Conservation (phyloP, 2,888 invertebrate genomes). For the Meteorus cinctellus region DNA sequence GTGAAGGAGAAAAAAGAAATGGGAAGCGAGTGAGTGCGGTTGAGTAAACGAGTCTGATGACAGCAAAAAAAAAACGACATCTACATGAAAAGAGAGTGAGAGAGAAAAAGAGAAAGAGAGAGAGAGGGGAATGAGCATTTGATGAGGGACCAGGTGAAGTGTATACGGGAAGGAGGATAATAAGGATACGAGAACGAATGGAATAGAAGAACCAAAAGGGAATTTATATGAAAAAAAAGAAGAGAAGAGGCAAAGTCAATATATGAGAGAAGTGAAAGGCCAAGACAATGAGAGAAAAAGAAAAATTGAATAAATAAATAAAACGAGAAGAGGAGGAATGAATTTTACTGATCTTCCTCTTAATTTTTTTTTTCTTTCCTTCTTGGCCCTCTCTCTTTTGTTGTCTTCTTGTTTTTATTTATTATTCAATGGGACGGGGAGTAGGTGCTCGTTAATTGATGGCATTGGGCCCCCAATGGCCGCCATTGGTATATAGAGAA, state of each 20-base stretch:
- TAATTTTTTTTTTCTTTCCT: constrained; percentile 41
- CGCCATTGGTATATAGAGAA: constrained; percentile 44
- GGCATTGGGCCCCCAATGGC: constrained; percentile 61
- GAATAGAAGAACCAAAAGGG: constrained; percentile 48
- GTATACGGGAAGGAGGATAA: constrained; percentile 46
- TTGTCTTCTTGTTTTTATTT: constrained; percentile 65
- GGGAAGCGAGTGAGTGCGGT: constrained; percentile 36
- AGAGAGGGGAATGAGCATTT: constrained; percentile 34
- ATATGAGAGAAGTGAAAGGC: constrained; percentile 10
- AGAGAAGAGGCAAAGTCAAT: constrained; percentile 47
- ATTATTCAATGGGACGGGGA: constrained; percentile 69
- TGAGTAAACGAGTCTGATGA: constrained; percentile 40
- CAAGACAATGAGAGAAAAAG: constrained; percentile 25
- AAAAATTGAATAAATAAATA: constrained; percentile 20
- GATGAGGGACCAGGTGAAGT: constrained; percentile 32
- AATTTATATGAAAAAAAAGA: constrained; percentile 37
- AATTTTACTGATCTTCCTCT: constrained; percentile 37
- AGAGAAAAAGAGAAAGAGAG: constrained; percentile 19
- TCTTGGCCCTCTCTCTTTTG: constrained; percentile 38
- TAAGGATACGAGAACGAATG: constrained; percentile 51
- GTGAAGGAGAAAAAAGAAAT: constrained; percentile 34
- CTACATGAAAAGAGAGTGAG: constrained; percentile 43
- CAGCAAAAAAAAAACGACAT: constrained; percentile 28
- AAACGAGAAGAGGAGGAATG: constrained; percentile 45
- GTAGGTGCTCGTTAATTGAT: constrained; percentile 71